These are phyloP conservation scores for Catharus bicknelli DNA, from an alignment of 2,113 vertebrate species.

Conservation along the genomic window DNA sequence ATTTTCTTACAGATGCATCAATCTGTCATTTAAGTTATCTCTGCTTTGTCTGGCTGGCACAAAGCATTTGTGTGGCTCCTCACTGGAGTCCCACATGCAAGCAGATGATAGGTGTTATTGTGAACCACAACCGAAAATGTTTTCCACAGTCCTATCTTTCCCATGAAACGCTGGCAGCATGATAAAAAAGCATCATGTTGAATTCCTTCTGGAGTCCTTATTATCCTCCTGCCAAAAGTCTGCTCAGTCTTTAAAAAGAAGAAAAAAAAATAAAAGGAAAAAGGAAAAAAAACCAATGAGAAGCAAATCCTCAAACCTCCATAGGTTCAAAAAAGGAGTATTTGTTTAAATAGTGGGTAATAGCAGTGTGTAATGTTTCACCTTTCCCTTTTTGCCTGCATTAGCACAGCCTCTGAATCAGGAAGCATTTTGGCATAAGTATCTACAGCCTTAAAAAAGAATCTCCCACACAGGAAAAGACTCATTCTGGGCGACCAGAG, in stretches of 20 bases:
- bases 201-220: slow-evolving; percentile 43
- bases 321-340: not conserved
- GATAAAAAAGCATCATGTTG: not conserved
- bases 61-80: not conserved
- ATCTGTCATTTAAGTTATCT: not conserved
- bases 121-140: not conserved
- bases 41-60: not conserved
- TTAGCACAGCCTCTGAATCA: not conserved
- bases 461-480: slow-evolving; percentile 28
- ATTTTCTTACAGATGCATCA: not conserved
- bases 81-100: not conserved
- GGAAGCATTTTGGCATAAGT: not conserved
- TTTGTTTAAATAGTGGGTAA: slow-evolving; percentile 27
- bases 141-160: slow-evolving; percentile 13
- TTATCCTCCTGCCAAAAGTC: slow-evolving; percentile 44
- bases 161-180: not conserved
- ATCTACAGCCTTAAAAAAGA: not conserved
- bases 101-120: not conserved
- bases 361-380: not conserved
- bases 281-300: not conserved
- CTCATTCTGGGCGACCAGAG: not conserved
- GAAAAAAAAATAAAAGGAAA: accelerated
- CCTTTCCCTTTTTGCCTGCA: slow-evolving; percentile 13
- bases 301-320: not conserved
- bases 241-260: not conserved